phyloP scores from a whole-genome alignment of 1,140 invertebrate species.

The Brachionus koreanus region DNA sequence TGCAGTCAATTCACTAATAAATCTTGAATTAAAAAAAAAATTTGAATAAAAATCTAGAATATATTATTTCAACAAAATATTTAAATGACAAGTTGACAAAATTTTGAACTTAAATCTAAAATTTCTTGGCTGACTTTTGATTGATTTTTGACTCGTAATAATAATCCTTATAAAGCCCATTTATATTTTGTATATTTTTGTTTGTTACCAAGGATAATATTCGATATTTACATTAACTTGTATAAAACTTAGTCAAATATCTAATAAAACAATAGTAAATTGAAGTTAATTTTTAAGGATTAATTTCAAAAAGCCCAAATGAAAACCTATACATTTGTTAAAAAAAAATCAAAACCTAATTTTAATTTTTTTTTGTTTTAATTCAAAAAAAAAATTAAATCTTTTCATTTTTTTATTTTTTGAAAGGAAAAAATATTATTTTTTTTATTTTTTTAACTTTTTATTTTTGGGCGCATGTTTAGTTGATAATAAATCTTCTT shows the following conservation, averaged over 20 bases:
- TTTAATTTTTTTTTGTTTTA: neutral
- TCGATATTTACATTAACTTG: neutral
- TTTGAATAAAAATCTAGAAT: no score
- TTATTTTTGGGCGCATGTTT: neutral
- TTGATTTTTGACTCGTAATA: neutral
- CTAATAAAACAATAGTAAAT: neutral
- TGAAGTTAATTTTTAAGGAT: neutral
- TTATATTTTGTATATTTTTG: neutral
- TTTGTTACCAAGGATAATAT: neutral
- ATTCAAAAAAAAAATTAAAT: neutral
- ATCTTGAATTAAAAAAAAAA: no score
- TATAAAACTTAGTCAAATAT: neutral
- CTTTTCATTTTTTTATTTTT: neutral
- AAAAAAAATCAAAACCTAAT: neutral
- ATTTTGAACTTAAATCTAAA: neutral
- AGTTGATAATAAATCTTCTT: neutral
- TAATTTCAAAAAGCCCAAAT: neutral
- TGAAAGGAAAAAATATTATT: neutral
- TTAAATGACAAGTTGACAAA: neutral
- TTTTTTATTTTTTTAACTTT: conserved; percentile 10
- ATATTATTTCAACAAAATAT: no score
- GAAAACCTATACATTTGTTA: neutral
- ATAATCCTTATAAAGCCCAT: neutral
- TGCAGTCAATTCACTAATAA: no score
- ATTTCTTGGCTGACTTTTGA: neutral